A percentile compares a stretch with the other conserved stretches of the same genome.
Conservation (phyloP, 2,113 vertebrate species). For the Rhabdornis inornatus region DNA sequence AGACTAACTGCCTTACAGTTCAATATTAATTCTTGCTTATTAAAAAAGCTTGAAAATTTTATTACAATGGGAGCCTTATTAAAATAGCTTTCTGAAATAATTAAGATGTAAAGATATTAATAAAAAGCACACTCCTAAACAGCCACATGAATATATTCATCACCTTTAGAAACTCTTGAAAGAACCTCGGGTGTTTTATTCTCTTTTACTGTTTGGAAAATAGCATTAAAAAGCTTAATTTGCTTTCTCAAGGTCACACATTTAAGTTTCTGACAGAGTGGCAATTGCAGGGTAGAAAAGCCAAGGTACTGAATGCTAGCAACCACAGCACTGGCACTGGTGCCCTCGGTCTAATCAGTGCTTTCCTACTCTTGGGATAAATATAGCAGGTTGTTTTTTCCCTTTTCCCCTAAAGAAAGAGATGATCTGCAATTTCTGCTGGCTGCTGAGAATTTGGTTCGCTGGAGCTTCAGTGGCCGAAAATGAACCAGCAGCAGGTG, state of each 20-base stretch:
- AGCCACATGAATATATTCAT: neutral
- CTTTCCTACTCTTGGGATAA: neutral
- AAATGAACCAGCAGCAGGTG: slow-evolving; percentile 19
- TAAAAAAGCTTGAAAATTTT: neutral
- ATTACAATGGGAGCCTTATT: neutral
- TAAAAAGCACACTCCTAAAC: neutral
- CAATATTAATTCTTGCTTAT: neutral
- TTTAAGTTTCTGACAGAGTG: neutral
- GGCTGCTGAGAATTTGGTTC: neutral
- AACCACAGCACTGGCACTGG: neutral
- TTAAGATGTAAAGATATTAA: neutral
- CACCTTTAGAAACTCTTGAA: neutral
- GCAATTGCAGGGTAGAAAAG: neutral
- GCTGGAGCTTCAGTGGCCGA: neutral
- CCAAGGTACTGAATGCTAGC: neutral
- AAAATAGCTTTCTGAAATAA: neutral
- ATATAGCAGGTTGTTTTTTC: neutral
- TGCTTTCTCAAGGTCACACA: neutral
- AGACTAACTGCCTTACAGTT: neutral
- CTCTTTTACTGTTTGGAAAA: neutral
- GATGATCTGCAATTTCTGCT: neutral
- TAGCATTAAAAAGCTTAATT: neutral
- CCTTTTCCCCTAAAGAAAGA: neutral
- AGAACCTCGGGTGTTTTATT: neutral
- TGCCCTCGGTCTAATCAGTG: neutral